phyloP scores from a whole-genome alignment of 2,888 invertebrate species.

The Glyphotaelius pellucidus region DNA sequence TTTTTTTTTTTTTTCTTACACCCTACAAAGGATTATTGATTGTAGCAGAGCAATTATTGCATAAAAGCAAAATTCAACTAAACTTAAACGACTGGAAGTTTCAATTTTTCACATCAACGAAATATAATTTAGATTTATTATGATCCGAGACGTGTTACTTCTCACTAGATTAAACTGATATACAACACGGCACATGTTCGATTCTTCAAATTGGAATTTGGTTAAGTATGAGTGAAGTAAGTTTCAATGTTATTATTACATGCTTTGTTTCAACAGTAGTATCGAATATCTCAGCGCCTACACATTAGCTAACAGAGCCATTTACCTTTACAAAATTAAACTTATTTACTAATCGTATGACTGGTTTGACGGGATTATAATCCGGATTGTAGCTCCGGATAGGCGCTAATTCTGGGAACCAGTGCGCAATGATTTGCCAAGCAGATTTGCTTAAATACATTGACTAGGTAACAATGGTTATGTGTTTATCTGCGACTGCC shows the following conservation, averaged over 20 bases:
- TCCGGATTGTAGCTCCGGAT: background rate
- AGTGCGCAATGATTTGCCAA: conserved; percentile 2
- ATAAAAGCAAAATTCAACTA: no score
- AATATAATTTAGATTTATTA: no score
- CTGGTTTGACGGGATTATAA: background rate
- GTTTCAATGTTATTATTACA: background rate
- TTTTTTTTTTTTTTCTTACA: no score
- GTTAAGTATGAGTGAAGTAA: background rate
- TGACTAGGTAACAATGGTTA: conserved; percentile 34
- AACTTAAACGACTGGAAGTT: no score
- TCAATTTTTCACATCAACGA: no score
- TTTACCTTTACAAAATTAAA: background rate
- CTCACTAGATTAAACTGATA: no score
- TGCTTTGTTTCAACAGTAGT: background rate
- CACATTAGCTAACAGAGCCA: background rate
- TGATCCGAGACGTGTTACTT: no score
- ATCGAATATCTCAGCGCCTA: background rate
- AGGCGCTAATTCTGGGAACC: background rate
- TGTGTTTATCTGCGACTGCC: conserved; percentile 4
- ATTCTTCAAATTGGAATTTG: background rate
- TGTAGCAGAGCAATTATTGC: no score
- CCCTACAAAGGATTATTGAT: no score
- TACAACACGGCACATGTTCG: no score
- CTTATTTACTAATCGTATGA: background rate
- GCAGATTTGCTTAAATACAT: conserved; percentile 27